Percentiles rank a stretch among this genome's conserved stretches.
These are phyloP conservation scores for Cremastinae sp. DNA, from an alignment of 2,888 invertebrate genomes.

Conservation along the genomic window DNA sequence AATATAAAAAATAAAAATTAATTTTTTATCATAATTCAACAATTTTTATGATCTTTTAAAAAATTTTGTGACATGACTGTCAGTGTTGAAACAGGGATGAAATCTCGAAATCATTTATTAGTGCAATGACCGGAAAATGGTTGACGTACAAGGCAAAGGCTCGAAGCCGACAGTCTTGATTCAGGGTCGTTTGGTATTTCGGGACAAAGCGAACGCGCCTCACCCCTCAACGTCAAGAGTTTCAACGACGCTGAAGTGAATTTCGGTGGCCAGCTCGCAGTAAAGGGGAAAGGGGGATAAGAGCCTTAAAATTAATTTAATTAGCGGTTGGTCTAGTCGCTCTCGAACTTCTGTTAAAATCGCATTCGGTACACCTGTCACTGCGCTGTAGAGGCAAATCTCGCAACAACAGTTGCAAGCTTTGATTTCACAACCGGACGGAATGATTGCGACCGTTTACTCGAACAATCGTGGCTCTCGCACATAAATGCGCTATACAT, in stretches of 20 bases:
- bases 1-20: too few species aligned
- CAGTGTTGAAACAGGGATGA: too few species aligned
- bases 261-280: slow-evolving; percentile 43
- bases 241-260: slow-evolving; percentile 35
- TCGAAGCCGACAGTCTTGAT: slow-evolving; percentile 9
- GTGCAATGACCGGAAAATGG: too few species aligned
- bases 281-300: neutral
- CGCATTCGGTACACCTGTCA: slow-evolving; percentile 78
- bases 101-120: too few species aligned
- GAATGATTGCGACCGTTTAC: too few species aligned
- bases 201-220: slow-evolving; percentile 4
- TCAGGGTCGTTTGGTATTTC: neutral
- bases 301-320: slow-evolving; percentile 76
- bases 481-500: too few species aligned
- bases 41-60: too few species aligned
- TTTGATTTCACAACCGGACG: slow-evolving; percentile 55
- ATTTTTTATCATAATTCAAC: too few species aligned
- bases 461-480: neutral
- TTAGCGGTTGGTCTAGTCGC: slow-evolving; percentile 75
- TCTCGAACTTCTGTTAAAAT: slow-evolving; percentile 74
- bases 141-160: too few species aligned
- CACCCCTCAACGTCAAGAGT: slow-evolving; percentile 5
- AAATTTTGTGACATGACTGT: too few species aligned
- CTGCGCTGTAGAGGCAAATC: slow-evolving; percentile 24
- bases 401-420: slow-evolving; percentile 32